Conservation (phyloP, 1,140 invertebrate species). For the Hycleus phaleratus region DNA sequence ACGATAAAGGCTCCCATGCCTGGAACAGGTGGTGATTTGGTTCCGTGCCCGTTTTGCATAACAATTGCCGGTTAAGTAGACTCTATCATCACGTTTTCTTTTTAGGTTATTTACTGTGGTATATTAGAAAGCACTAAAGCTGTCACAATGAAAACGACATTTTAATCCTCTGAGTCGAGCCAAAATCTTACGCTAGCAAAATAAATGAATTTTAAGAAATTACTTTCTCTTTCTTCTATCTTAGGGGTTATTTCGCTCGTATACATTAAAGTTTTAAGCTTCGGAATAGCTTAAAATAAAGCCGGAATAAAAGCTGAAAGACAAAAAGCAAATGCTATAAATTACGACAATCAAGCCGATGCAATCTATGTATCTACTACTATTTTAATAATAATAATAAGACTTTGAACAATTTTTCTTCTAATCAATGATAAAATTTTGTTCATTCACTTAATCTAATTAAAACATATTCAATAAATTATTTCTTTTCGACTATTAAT, state of each 20-base stretch:
- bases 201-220: slow-evolving; percentile 37
- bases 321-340: slow-evolving; percentile 25
- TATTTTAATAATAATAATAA: too few species aligned
- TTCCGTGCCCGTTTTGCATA: slow-evolving; percentile 38
- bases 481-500: too few species aligned
- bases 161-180: slow-evolving; percentile 29
- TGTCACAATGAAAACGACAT: slow-evolving; percentile 37
- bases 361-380: neutral
- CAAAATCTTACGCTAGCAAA: slow-evolving; percentile 22
- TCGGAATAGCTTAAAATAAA: slow-evolving; percentile 26
- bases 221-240: slow-evolving; percentile 20
- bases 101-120: slow-evolving; percentile 37
- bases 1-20: slow-evolving; percentile 33
- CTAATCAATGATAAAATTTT: too few species aligned
- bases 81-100: slow-evolving; percentile 38
- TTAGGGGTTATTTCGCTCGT: slow-evolving; percentile 22
- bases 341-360: slow-evolving; percentile 17
- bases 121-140: slow-evolving; percentile 41
- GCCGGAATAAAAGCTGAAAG: slow-evolving; percentile 21
- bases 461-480: neutral
- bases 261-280: slow-evolving; percentile 28
- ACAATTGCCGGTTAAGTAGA: slow-evolving; percentile 39
- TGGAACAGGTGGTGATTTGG: slow-evolving; percentile 39
- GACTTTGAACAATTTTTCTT: too few species aligned
- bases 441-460: neutral